Evolutionary conservation across 1,140 invertebrate genomes (phyloP), one percentile per base, ranked within the genome.

Genomic region (Temnothorax curvispinosus): DNA sequence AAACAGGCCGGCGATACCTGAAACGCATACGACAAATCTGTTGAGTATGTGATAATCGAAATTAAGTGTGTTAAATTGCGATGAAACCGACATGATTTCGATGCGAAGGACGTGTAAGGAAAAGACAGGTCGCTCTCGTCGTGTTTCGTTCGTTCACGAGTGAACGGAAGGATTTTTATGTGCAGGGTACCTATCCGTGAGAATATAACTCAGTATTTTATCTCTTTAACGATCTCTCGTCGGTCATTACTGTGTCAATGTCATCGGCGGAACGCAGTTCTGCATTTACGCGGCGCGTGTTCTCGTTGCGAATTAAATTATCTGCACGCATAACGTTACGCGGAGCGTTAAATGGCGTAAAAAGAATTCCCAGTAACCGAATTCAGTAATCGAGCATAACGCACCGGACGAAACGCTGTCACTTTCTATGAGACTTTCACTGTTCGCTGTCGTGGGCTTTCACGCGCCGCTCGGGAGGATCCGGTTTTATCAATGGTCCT

Each of bases 1-100:
- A 92, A 99, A 98, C 15, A 98, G 94, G 35, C 97, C 98, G 35
- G 98, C 97, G 88, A 98, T 97, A 89, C 97, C 98, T 98, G 94
- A 15, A 96, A 96, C 65, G 27, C 2, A 88, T 80, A 93, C 93
- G 93, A 75, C 87, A 18, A 41, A 41, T 77, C 15, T 77, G 1
- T 2, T 64, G 38, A 77, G 15, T 32, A 27, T 41, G 8, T 27
- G 50, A 74, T 27, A 69, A 47, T 47, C 11, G 0, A 69, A 47
- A 4, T 65, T 65, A 65, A 21, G 8, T 2, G 6, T 18, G 65
- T 5, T 69, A 27, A 27, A 69, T 69, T 21, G 13, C 1, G 21
- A 54, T 15, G 52, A 3, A 69, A 88, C 21, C 54, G 87, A 76
- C 18, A 47, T 50, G 11, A 52, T 87, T 82, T 6, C 41, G 32